Conservation (phyloP, 1,140 invertebrate genomes). For the Diorhabda sublineata region DNA sequence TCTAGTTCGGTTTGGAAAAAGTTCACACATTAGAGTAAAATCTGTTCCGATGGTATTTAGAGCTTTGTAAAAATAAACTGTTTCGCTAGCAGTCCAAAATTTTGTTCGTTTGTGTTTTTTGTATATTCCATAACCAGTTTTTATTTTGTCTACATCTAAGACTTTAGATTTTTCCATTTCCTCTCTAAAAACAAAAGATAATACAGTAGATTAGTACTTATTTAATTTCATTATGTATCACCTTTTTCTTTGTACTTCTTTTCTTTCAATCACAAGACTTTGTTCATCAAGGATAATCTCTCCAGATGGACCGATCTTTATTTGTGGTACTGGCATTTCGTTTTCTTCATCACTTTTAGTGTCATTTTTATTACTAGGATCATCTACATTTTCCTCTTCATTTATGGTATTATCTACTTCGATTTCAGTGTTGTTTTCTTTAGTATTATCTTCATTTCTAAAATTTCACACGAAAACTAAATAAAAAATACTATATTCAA, state of each 20-base stretch:
- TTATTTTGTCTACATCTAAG: conserved; percentile 60
- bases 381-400: conserved; percentile 7
- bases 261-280: conserved; percentile 77
- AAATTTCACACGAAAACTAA: conserved; percentile 4
- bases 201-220: background rate
- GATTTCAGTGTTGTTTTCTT: conserved; percentile 9
- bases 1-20: conserved; percentile 75
- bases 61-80: conserved; percentile 82
- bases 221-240: background rate
- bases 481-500: background rate
- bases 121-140: conserved; percentile 59
- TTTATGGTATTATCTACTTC: background rate
- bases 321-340: conserved; percentile 69
- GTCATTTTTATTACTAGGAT: conserved; percentile 30
- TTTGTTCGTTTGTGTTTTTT: conserved; percentile 58
- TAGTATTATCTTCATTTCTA: conserved; percentile 6
- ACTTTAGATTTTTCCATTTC: conserved; percentile 60
- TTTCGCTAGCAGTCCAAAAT: conserved; percentile 68
- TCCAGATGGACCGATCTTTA: conserved; percentile 84
- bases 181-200: conserved; percentile 40
- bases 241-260: conserved; percentile 58
- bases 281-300: conserved; percentile 82
- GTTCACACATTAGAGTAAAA: conserved; percentile 78
- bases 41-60: conserved; percentile 83
- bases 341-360: conserved; percentile 50